phyloP scores from a whole-genome alignment of 2,113 vertebrate species.

The Melanostigma gelatinosum region DNA sequence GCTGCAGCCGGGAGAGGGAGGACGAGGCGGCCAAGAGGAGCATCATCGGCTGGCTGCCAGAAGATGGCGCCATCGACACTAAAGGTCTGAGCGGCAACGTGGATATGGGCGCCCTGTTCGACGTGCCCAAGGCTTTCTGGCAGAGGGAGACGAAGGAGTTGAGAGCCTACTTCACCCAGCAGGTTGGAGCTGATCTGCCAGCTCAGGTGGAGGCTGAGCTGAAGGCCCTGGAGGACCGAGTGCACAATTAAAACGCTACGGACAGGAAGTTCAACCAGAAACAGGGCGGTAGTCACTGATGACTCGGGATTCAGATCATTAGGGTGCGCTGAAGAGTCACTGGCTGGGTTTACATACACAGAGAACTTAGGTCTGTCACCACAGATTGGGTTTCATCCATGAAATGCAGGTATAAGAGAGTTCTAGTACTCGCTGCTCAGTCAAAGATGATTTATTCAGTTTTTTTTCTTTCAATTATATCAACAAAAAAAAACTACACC shows the following conservation, averaged over 20 bases:
- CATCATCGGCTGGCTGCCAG: conserved; percentile 89
- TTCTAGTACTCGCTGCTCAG: background rate
- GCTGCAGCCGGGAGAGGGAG: conserved; percentile 84
- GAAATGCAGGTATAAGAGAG: background rate
- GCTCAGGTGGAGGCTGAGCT: conserved; percentile 86
- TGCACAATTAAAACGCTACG: conserved; percentile 72
- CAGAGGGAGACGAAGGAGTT: conserved; percentile 89
- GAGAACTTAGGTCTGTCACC: background rate
- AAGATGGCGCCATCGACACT: conserved; percentile 83
- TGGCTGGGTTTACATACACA: conserved; percentile 28
- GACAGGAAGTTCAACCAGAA: conserved; percentile 20
- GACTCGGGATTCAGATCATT: conserved; percentile 21
- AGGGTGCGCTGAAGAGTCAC: conserved; percentile 30
- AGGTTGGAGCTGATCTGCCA: conserved; percentile 89
- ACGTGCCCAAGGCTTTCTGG: conserved; percentile 92
- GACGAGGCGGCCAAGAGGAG: conserved; percentile 86
- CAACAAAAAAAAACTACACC: no score
- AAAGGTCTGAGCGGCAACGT: conserved; percentile 82
- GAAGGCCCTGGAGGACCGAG: conserved; percentile 84
- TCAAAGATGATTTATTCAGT: no score
- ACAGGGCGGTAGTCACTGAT: background rate
- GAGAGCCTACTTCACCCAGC: conserved; percentile 88
- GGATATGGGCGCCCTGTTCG: conserved; percentile 85
- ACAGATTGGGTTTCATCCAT: background rate
- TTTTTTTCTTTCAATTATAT: no score